Evolutionary conservation across 1,140 invertebrate species (phyloP).

Genomic region (Calephelis virginiensis): DNA sequence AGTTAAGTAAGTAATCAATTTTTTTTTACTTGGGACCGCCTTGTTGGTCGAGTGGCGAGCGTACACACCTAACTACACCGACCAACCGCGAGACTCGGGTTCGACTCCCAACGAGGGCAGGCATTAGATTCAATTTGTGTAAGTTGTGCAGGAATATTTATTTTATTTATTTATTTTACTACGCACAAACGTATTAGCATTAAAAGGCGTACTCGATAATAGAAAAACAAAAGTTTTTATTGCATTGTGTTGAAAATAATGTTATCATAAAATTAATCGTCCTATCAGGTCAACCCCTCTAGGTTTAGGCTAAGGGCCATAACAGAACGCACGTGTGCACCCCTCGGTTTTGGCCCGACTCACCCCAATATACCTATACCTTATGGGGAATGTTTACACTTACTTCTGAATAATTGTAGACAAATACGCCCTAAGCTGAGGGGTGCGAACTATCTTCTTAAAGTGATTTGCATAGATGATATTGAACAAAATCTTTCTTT

Average conservation of each 20-base stretch:
- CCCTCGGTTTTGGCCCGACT: constrained; percentile 30
- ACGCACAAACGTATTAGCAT: too few relatives aligned
- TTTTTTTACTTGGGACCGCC: too few relatives aligned
- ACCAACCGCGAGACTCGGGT: too few relatives aligned
- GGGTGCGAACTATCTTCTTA: constrained; percentile 30
- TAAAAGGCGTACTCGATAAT: too few relatives aligned
- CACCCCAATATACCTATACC: constrained; percentile 51
- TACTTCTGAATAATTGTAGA: constrained; percentile 59
- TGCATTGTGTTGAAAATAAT: constrained; percentile 24
- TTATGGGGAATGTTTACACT: constrained; percentile 42
- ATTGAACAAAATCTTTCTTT: not conserved
- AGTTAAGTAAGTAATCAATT: too few relatives aligned
- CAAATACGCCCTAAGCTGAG: constrained; percentile 61
- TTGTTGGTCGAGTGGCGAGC: too few relatives aligned
- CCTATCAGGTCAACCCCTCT: constrained; percentile 60
- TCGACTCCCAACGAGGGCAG: too few relatives aligned
- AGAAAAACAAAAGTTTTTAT: not conserved
- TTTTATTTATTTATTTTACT: too few relatives aligned
- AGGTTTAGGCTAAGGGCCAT: constrained; percentile 42
- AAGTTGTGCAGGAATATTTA: too few relatives aligned
- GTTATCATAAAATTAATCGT: constrained; percentile 39
- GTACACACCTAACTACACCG: too few relatives aligned
- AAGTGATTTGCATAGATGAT: constrained; percentile 25
- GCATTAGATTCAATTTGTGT: too few relatives aligned
- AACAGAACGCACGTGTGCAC: constrained; percentile 64